Evolutionary conservation across 2,113 vertebrate species (phyloP), one percentile per base, ranked within the genome.

Genomic region (Hirundichthys speculiger): DNA sequence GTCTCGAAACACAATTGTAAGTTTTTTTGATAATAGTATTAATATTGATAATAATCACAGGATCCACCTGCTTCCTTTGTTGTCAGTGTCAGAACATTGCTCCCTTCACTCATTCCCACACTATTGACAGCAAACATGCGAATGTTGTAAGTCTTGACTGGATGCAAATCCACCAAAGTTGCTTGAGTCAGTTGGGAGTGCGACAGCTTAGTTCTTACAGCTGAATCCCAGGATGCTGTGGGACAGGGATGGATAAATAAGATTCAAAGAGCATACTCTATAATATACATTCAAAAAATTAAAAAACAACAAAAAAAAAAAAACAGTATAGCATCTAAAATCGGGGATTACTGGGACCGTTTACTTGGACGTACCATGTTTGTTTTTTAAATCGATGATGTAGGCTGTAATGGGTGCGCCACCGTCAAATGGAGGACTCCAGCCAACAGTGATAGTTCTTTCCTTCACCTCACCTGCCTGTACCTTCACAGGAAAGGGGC

Each of bases 1-100:
- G 1, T 0, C 9, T 6, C 18, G 18, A 2, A 34, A 21, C 0
- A 53, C 22, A 47, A 19, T 13, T 18, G 16, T n/a, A 14, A 38
- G n/a, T 38, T 25, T 50, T 58, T 15, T 15, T 14, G 4, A 41
- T 22, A n/a, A 13, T 3, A 16, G 9, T 45, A 18, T 19, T n/a
- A 18, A 18, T 10, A 19, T n/a, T n/a, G n/a, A n/a, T n/a, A 45
- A 6, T 7, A 2, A 18, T 18, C 11, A 16, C n/a, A 45, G 18
- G 10, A 46, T 42, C 14, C 75, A 91, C 90, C 88, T 82, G 83
- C 81, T 88, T 90, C 90, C 53, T 77, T 83, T 0, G 84, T 87
- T 13, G 76, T 85, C 14, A 91, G 13, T 2, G 68, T 80, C 16
- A 90, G 71, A 12, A 84, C 69, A 13, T 91, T 89, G 73, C 90